Evolutionary conservation across 2,888 invertebrate species (phyloP).

Genomic region (Syrphus vitripennis): DNA sequence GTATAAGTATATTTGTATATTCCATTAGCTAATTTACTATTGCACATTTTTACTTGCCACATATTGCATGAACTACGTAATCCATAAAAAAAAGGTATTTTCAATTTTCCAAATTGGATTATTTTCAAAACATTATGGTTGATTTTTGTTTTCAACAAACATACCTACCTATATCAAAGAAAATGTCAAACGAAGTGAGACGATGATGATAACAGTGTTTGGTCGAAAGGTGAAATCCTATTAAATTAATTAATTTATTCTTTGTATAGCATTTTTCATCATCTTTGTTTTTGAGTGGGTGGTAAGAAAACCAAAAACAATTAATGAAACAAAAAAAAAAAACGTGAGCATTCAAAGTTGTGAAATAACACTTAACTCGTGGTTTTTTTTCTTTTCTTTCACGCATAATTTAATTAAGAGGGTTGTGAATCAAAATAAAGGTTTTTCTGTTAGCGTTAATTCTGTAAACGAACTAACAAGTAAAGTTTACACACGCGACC

Average conservation of each 20-base stretch:
- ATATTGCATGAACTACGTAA: background rate
- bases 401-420: conserved; percentile 18
- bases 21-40: conserved; percentile 24
- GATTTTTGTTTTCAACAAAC: background rate
- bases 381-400: background rate
- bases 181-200: background rate
- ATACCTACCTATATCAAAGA: background rate
- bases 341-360: background rate
- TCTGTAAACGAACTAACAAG: background rate
- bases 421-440: background rate
- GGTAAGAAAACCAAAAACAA: background rate
- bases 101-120: conserved; percentile 44
- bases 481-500: conserved; percentile 6
- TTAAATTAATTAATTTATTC: conserved; percentile 41
- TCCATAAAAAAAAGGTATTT: background rate
- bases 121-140: background rate
- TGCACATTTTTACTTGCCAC: background rate
- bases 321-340: background rate
- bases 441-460: background rate
- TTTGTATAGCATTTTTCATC: background rate
- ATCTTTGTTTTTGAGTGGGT: background rate
- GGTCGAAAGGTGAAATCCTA: conserved; percentile 24
- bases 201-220: background rate
- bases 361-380: conserved; percentile 3
- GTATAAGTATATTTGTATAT: background rate